Percentiles rank a stretch among this genome's conserved stretches.
These are phyloP conservation scores for Neelides sp. DNA, from an alignment of 1,140 invertebrate genomes.

Conservation along the genomic window DNA sequence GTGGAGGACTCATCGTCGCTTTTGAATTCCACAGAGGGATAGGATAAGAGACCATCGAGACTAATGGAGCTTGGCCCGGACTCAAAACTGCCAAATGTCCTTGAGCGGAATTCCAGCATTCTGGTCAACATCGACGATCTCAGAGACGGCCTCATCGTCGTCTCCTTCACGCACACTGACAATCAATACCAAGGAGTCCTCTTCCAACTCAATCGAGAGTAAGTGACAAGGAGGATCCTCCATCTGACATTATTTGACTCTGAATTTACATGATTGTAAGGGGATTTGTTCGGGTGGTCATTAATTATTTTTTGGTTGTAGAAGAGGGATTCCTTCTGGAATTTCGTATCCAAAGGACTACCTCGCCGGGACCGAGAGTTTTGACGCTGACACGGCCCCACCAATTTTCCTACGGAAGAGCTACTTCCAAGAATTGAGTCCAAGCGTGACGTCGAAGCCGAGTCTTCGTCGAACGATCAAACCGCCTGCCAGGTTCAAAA, in stretches of 20 bases:
- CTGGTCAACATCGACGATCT: conserved; percentile 27
- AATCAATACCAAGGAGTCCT: conserved; percentile 29
- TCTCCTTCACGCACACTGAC: conserved; percentile 23
- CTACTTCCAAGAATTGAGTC: conserved; percentile 18
- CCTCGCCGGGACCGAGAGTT: not conserved
- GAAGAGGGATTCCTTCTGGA: conserved; percentile 27
- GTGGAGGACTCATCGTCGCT: not conserved
- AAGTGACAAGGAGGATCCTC: too few species aligned
- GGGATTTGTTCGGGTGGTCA: not conserved
- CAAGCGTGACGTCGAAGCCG: conserved; percentile 6
- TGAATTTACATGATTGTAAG: too few species aligned
- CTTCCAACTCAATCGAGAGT: conserved; percentile 29
- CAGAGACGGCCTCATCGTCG: conserved; percentile 24
- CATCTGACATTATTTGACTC: too few species aligned
- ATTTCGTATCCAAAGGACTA: conserved; percentile 29
- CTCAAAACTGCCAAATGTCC: not conserved
- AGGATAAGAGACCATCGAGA: not conserved
- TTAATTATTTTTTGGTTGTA: conserved; percentile 9
- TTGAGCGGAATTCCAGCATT: conserved; percentile 19
- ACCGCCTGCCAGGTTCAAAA: conserved; percentile 27
- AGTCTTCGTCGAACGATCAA: conserved; percentile 21
- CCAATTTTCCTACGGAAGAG: conserved; percentile 19
- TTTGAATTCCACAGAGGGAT: not conserved
- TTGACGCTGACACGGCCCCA: not conserved
- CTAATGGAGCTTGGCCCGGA: not conserved